phyloP scores from a whole-genome alignment of 2,888 invertebrate genomes.

The Zaprionus obscuricornis region DNA sequence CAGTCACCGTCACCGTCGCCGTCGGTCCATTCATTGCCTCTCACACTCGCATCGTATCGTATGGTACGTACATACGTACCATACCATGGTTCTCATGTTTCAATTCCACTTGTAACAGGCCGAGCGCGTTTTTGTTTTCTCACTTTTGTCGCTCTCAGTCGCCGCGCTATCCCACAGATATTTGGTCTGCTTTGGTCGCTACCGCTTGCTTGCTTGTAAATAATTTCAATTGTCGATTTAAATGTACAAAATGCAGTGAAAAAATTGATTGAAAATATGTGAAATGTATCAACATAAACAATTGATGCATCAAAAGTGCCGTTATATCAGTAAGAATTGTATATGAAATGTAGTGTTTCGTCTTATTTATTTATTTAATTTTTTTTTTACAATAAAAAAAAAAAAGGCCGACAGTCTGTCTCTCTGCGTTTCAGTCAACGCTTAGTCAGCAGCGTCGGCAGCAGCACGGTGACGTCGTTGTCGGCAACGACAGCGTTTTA shows the following conservation, averaged over 20 bases:
- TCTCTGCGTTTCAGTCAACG: conserved; percentile 44
- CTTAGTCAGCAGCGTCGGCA: conserved; percentile 52
- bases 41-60: no score
- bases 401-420: conserved; percentile 44
- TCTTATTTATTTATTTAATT: background rate
- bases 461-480: conserved; percentile 42
- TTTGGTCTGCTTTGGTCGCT: conserved; percentile 55
- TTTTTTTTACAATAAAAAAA: background rate
- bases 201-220: conserved; percentile 47
- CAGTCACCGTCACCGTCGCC: conserved; percentile 6
- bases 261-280: conserved; percentile 35
- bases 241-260: conserved; percentile 24
- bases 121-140: conserved; percentile 48
- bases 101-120: conserved; percentile 65
- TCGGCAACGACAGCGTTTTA: conserved; percentile 13
- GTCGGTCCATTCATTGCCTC: conserved; percentile 56
- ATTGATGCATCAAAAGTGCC: conserved; percentile 19
- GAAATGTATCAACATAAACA: conserved; percentile 38
- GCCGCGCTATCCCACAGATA: conserved; percentile 56
- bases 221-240: conserved; percentile 35
- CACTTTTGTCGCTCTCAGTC: conserved; percentile 45
- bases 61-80: conserved; percentile 29
- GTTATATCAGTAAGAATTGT: conserved; percentile 35
- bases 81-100: conserved; percentile 46
- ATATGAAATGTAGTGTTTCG: background rate